phyloP scores from a whole-genome alignment of 2,113 vertebrate species.

The Phyllostomus hastatus region DNA sequence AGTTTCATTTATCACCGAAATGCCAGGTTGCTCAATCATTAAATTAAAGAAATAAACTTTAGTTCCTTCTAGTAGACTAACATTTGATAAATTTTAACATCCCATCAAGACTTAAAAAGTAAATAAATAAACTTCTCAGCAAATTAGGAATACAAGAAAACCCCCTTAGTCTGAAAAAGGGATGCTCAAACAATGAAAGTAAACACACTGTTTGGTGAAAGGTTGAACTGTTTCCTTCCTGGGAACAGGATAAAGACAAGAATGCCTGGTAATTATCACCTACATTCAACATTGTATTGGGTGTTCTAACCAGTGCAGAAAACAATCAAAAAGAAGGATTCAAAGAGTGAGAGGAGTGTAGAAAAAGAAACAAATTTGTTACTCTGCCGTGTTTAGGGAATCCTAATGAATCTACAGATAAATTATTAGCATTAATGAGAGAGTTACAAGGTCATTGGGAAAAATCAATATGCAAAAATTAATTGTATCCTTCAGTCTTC shows the following conservation, averaged over 20 bases:
- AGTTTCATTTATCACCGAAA: neutral
- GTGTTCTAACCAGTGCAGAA: neutral
- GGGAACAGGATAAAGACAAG: neutral
- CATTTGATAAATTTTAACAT: neutral
- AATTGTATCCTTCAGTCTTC: neutral
- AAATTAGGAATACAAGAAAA: neutral
- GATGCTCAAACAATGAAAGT: neutral
- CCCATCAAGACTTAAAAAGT: neutral
- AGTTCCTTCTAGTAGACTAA: neutral
- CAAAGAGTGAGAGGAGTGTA: neutral
- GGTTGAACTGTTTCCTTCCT: neutral
- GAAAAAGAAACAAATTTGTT: neutral
- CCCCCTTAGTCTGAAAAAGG: neutral
- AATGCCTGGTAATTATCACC: neutral
- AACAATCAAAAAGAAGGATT: neutral
- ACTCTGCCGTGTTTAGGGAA: neutral
- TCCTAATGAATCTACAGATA: neutral
- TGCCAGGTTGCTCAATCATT: neutral
- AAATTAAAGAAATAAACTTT: neutral
- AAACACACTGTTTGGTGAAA: neutral
- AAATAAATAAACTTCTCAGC: neutral
- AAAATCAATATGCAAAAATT: conserved; percentile 1
- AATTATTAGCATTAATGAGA: neutral
- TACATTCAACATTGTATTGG: neutral
- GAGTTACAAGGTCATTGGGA: neutral